Conservation (phyloP, 1,140 invertebrate species). For the Antheraea pernyi region DNA sequence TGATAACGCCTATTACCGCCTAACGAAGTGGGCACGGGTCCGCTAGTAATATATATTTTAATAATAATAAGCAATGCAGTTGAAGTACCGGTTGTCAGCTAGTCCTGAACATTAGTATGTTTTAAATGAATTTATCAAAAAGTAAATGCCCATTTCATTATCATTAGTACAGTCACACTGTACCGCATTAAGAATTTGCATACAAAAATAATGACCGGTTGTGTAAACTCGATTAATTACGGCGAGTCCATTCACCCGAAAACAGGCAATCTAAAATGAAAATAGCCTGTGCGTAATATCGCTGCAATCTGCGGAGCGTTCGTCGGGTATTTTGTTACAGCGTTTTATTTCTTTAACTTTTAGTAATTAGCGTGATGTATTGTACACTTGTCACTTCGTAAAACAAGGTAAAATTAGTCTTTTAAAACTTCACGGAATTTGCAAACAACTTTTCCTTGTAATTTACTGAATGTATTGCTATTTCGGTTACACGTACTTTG, state of each 20-base stretch:
- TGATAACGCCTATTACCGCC: too few relatives aligned
- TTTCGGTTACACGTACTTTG: too few relatives aligned
- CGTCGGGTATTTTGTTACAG: neutral
- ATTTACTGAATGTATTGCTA: too few relatives aligned
- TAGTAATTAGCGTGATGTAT: neutral
- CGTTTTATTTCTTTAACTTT: slow-evolving; percentile 1
- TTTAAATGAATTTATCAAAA: neutral
- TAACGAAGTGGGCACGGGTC: too few relatives aligned
- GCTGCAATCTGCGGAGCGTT: neutral
- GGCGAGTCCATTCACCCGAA: slow-evolving; percentile 30
- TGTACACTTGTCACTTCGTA: neutral
- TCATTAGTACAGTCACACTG: neutral
- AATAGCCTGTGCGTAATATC: slow-evolving; percentile 13
- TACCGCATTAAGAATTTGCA: too few relatives aligned
- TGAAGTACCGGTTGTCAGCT: too few relatives aligned
- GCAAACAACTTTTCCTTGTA: too few relatives aligned
- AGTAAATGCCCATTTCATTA: neutral
- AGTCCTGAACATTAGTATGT: too few relatives aligned
- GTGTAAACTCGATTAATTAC: slow-evolving; percentile 38
- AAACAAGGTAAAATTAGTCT: too few relatives aligned
- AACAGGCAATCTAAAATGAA: slow-evolving; percentile 43
- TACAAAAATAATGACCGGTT: slow-evolving; percentile 26
- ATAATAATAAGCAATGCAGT: too few relatives aligned
- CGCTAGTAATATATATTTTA: too few relatives aligned
- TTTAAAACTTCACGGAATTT: too few relatives aligned